Percentiles rank a stretch among this genome's conserved stretches.
Evolutionary conservation across 2,888 invertebrate genomes (phyloP).

Genomic region (Eupithecia pulchellata): DNA sequence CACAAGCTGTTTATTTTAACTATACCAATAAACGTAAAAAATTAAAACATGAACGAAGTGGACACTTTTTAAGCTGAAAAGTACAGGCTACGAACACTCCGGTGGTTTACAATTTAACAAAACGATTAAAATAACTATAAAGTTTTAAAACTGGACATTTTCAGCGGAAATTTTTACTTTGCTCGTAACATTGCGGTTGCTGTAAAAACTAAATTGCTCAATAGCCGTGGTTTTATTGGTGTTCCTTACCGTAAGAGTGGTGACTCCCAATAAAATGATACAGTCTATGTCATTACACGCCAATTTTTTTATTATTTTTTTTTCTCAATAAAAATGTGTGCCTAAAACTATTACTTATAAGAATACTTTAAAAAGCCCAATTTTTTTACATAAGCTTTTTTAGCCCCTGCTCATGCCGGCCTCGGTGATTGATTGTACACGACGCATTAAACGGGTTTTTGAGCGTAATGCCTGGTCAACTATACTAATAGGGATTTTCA

Average conservation of each 20-base stretch:
- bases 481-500: no score
- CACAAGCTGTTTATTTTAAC: conserved; percentile 10
- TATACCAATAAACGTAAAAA: conserved; percentile 64
- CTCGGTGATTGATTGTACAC: no score
- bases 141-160: conserved; percentile 25
- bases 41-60: conserved; percentile 21
- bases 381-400: no score
- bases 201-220: conserved; percentile 31
- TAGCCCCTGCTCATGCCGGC: no score
- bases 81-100: conserved; percentile 33
- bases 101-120: conserved; percentile 42
- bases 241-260: neutral
- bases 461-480: no score
- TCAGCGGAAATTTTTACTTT: conserved; percentile 32
- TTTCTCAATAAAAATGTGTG: no score
- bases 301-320: no score
- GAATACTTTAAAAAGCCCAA: no score
- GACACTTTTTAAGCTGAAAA: conserved; percentile 27
- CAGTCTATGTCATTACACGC: neutral
- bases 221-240: conserved; percentile 11
- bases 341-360: no score
- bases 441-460: no score
- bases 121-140: conserved; percentile 38
- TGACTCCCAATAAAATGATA: neutral
- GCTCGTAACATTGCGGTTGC: conserved; percentile 36